A percentile compares a stretch with the other conserved stretches of the same genome.
Conservation (phyloP, 2,113 vertebrate species). For the Lophius piscatorius region DNA sequence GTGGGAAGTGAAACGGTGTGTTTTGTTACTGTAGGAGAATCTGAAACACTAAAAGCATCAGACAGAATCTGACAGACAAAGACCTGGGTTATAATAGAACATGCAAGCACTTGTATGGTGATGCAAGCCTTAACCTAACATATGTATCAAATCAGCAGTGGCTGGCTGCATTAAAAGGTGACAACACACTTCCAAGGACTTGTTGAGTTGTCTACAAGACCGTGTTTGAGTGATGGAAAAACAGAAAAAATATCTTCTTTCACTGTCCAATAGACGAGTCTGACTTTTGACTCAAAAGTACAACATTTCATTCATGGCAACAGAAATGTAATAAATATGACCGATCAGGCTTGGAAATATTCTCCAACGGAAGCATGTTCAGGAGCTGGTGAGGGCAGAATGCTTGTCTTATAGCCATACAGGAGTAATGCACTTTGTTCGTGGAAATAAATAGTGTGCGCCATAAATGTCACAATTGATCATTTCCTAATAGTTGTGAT, state of each 20-base stretch:
- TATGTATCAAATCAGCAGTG: too few species aligned
- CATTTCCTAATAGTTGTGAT: conserved; percentile 55
- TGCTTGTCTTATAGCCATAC: conserved; percentile 21
- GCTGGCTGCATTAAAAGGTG: too few species aligned
- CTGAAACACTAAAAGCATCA: conserved; percentile 30
- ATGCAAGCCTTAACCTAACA: too few species aligned
- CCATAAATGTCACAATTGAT: conserved; percentile 70
- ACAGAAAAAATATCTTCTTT: too few species aligned
- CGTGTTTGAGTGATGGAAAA: too few species aligned
- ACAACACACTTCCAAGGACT: too few species aligned
- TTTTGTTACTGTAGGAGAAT: conserved; percentile 38
- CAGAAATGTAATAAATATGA: not conserved
- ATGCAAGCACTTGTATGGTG: too few species aligned
- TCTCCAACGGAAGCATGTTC: conserved; percentile 18
- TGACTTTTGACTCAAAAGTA: not conserved
- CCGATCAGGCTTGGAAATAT: conserved; percentile 2
- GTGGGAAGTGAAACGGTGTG: conserved; percentile 19
- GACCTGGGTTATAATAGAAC: conserved; percentile 13
- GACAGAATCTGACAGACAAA: conserved; percentile 42
- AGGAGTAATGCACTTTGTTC: conserved; percentile 55
- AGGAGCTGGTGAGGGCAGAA: not conserved
- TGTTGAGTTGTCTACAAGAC: too few species aligned
- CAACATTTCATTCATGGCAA: not conserved
- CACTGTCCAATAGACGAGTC: too few species aligned
- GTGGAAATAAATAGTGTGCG: conserved; percentile 49